Conservation (phyloP, 1,140 invertebrate genomes). For the Andricus grossulariae region DNA sequence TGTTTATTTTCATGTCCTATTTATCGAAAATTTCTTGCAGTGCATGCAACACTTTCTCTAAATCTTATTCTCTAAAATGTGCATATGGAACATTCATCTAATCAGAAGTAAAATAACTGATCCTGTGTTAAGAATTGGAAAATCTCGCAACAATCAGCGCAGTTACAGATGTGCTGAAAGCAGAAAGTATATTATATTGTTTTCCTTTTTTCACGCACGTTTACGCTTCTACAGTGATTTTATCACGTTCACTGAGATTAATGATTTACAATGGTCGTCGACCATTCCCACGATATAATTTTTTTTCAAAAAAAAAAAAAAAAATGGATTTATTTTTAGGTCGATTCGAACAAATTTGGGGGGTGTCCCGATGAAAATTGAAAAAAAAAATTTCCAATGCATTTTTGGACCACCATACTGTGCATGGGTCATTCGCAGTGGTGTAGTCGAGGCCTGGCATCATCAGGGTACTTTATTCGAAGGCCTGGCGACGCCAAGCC, state of each 20-base stretch:
- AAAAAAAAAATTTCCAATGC: no score
- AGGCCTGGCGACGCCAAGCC: no score
- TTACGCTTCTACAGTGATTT: background rate
- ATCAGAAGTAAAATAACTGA: background rate
- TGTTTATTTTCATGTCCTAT: no score
- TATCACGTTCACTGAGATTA: conserved; percentile 11
- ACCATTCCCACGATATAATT: conserved; percentile 20
- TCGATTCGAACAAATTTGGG: no score
- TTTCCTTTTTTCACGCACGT: conserved; percentile 3
- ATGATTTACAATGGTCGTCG: background rate
- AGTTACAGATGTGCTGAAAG: conserved; percentile 6
- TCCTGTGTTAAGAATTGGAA: background rate
- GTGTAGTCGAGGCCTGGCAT: no score
- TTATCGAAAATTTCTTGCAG: no score
- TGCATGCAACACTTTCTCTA: no score
- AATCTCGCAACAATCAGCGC: background rate
- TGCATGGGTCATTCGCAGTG: no score
- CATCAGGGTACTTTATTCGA: no score
- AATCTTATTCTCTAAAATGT: background rate
- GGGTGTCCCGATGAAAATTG: no score
- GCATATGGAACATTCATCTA: background rate
- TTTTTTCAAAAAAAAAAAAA: background rate
- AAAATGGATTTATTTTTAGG: no score
- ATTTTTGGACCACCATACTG: no score
- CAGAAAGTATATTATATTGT: conserved; percentile 9